Evolutionary conservation across 2,797 vertebrate species (phyloP).

Genomic region (Spea hammondii): DNA sequence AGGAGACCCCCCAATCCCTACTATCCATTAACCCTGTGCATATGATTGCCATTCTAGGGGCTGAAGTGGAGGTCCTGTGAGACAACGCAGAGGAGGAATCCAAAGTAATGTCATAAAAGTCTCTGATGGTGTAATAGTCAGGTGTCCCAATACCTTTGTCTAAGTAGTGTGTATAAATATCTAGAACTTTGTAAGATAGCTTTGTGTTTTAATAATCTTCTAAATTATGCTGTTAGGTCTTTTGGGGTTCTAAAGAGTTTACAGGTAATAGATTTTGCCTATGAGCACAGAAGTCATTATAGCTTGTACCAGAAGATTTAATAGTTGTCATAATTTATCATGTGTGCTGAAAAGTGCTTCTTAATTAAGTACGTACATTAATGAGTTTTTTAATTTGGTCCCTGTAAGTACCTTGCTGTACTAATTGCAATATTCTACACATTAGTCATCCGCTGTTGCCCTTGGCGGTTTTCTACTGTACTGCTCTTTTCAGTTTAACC

Average conservation of each 20-base stretch:
- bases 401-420: conserved; percentile 99
- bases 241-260: conserved; percentile 78
- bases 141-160: too few species aligned
- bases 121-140: too few species aligned
- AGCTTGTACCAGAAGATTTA: conserved; percentile 94
- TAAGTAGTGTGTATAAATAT: too few species aligned
- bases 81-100: too few species aligned
- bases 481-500: conserved; percentile 80
- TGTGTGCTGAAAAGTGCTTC: conserved; percentile 99
- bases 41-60: too few species aligned
- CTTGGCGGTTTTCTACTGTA: conserved; percentile 97
- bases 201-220: conserved; percentile 75
- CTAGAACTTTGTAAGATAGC: neutral
- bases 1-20: too few species aligned
- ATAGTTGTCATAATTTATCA: conserved; percentile 99
- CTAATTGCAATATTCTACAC: conserved; percentile 99
- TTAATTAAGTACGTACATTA: conserved; percentile 99
- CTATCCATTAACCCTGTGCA: too few species aligned
- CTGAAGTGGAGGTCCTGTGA: too few species aligned
- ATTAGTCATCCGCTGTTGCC: conserved; percentile 99
- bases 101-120: too few species aligned
- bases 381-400: conserved; percentile 99
- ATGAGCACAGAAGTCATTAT: conserved; percentile 93
- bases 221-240: conserved; percentile 73
- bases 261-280: conserved; percentile 84